Conservation (phyloP, 2,888 invertebrate genomes). For the Cheilosia soror region DNA sequence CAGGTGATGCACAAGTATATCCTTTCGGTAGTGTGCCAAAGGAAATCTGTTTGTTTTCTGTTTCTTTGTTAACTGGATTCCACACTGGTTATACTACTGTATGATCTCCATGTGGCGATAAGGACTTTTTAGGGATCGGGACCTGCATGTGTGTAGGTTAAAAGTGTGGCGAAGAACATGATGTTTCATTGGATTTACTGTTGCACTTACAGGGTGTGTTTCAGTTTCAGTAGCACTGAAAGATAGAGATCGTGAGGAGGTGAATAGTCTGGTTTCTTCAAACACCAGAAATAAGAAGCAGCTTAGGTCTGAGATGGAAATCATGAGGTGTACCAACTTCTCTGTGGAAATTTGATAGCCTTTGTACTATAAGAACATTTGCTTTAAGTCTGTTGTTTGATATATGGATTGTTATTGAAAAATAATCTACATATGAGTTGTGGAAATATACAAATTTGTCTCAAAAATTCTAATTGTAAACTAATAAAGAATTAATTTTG, state of each 20-base stretch:
- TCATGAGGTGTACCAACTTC: conserved; percentile 3
- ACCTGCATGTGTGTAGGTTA: conserved; percentile 19
- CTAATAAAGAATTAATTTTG: too few relatives aligned
- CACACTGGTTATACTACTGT: conserved; percentile 31
- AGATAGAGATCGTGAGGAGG: conserved; percentile 1
- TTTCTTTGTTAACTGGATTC: conserved; percentile 21
- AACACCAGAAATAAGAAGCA: conserved; percentile 10
- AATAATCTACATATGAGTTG: too few relatives aligned
- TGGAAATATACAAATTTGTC: too few relatives aligned
- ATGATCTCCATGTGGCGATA: conserved; percentile 42
- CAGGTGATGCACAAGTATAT: conserved; percentile 42
- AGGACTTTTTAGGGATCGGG: conserved; percentile 2
- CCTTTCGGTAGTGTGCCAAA: conserved; percentile 57
- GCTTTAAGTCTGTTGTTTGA: too few relatives aligned
- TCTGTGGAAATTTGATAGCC: not conserved
- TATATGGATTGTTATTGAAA: too few relatives aligned
- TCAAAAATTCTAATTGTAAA: too few relatives aligned
- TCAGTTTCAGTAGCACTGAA: not conserved
- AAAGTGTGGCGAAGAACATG: conserved; percentile 7
- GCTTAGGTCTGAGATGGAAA: conserved; percentile 14
- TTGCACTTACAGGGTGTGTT: not conserved
- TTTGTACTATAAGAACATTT: too few relatives aligned
- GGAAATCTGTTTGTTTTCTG: conserved; percentile 35
- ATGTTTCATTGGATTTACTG: conserved; percentile 18
- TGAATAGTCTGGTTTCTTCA: not conserved